Conservation (phyloP, 2,888 invertebrate genomes). For the Trichopoda pennipes region DNA sequence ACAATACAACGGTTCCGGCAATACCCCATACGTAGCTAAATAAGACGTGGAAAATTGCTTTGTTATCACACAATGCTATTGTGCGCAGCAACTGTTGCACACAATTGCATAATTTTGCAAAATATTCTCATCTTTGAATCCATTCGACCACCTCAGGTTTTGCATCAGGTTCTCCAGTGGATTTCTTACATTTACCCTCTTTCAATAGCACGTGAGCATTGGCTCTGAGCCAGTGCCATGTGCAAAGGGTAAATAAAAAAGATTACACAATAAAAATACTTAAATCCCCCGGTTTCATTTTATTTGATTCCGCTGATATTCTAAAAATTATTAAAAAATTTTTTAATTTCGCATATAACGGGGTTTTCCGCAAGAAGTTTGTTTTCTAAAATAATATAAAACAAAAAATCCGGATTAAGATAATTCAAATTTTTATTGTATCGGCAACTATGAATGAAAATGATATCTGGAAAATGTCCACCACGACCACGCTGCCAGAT, state of each 20-base stretch:
- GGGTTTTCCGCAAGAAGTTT: too few relatives aligned
- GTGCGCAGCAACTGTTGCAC: conserved; percentile 88
- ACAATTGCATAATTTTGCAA: conserved; percentile 87
- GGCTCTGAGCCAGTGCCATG: conserved; percentile 97
- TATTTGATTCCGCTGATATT: conserved; percentile 45
- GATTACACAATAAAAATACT: conserved; percentile 92
- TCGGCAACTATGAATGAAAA: too few relatives aligned
- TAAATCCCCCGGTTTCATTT: conserved; percentile 90
- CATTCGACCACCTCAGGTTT: conserved; percentile 88
- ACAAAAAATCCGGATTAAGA: too few relatives aligned
- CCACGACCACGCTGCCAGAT: too few relatives aligned
- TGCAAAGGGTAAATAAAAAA: conserved; percentile 98
- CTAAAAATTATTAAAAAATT: conserved; percentile 21
- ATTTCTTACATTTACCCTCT: conserved; percentile 69
- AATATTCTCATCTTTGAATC: conserved; percentile 88
- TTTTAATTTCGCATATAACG: neutral
- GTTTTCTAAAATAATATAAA: too few relatives aligned
- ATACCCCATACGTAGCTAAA: conserved; percentile 98
- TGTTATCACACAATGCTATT: conserved; percentile 87
- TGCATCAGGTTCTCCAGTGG: conserved; percentile 30
- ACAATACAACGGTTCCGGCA: conserved; percentile 92
- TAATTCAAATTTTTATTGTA: too few relatives aligned
- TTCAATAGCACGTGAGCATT: conserved; percentile 89
- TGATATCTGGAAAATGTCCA: too few relatives aligned
- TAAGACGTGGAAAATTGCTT: conserved; percentile 94